Percentiles rank a stretch among this genome's conserved stretches.
phyloP scores from a whole-genome alignment of 2,113 vertebrate genomes.

The Dermatemys mawii region DNA sequence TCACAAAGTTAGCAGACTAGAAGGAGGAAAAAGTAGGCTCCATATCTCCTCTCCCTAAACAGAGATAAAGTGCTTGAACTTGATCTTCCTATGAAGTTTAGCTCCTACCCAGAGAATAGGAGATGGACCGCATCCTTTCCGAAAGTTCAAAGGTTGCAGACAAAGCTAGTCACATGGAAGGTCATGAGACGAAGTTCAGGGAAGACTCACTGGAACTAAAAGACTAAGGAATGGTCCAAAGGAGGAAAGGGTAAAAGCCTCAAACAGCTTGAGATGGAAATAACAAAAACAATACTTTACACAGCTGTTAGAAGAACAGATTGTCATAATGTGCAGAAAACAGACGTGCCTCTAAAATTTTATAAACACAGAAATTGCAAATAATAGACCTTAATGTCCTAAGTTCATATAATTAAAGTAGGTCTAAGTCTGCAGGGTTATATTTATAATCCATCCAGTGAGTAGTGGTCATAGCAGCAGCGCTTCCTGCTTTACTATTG shows the following conservation, averaged over 20 bases:
- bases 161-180: not conserved
- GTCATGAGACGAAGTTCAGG: not conserved
- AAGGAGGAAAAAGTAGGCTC: not conserved
- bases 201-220: not conserved
- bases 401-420: not conserved
- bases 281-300: not conserved
- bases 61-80: not conserved
- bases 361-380: not conserved
- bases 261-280: not conserved
- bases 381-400: not conserved
- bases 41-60: rapidly evolving
- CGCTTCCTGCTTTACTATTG: not conserved
- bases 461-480: rapidly evolving
- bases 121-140: not conserved
- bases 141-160: not conserved
- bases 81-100: not conserved
- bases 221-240: not conserved
- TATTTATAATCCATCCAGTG: not conserved
- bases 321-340: not conserved
- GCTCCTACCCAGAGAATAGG: not conserved
- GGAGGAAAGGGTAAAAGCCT: not conserved
- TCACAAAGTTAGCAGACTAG: not conserved
- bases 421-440: not conserved
- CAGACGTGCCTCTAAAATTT: not conserved
- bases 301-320: not conserved